Base-by-base conservation (phyloP, 92 coral and sea anemone genomes). In the Paragorgia papillata region DNA sequence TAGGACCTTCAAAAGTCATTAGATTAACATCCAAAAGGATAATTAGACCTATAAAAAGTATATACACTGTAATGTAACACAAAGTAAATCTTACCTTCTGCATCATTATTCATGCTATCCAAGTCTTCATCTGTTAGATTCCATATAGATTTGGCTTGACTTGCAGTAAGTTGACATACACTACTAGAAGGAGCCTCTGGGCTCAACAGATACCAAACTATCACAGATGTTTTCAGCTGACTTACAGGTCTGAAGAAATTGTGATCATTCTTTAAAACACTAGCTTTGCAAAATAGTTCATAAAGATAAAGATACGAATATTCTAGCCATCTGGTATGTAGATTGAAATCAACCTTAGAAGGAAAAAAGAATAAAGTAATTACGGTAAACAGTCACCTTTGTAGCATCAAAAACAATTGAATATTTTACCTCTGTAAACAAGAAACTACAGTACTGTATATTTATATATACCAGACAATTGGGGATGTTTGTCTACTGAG, bases 101-200 rank as follows among this genome's bases (percentile, higher is more conserved):
- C 82, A 56, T 95, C 96, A 80, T 89, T 86, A 75, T 95, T 91
- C 73, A 89, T 86, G 35, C 88, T 86, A 65, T 95, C 99, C 29
- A 95, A 62, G 56, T 93, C 97, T 9, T 95, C 97, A 78, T 95
- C 99, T 71, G 99, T 89, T 78, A 95, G 80, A 46, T 93, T 93
- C 99, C 99, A 95, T 75, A 95, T 95, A 21, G 99, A 95, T 84
- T 95, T 95, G 17, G 99, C 99, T 79, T 95, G 99, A 73, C 99
- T 95, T 35, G 99, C 96, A 0, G 99, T 95, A 50, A 95, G 87
- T 73, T 95, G 99, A 75, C 97, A 85, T 60, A 95, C 99, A 81
- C 99, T 95, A 58, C 88, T 91, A 65, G 96, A 91, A 18, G 99
- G 99, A 17, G 99, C 97, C 31, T 87, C 88, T 0, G 97, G 85